A percentile compares a stretch with the other conserved stretches of the same genome.
These are phyloP conservation scores for Sorex fumeus DNA, from an alignment of 2,113 vertebrate genomes.

Conservation along the genomic window DNA sequence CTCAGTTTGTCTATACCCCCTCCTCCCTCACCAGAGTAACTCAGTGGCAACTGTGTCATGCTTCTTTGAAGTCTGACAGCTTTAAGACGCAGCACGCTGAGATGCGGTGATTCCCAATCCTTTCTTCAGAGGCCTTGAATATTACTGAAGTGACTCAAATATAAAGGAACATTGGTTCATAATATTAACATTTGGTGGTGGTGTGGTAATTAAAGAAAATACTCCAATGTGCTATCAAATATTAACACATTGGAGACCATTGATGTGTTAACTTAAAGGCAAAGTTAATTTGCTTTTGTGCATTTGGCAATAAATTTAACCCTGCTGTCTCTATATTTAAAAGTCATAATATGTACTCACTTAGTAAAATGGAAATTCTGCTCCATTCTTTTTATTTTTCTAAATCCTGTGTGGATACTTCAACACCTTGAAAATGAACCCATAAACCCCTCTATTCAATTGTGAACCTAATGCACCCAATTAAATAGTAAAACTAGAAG, in stretches of 20 bases:
- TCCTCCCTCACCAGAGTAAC: neutral
- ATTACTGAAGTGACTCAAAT: neutral
- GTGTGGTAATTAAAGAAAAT: constrained; percentile 25
- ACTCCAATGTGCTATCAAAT: neutral
- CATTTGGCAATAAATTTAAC: neutral
- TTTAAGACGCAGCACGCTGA: neutral
- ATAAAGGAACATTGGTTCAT: constrained; percentile 1
- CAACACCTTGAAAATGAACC: constrained; percentile 62
- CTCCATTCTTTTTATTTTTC: constrained; percentile 31
- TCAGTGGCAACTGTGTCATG: neutral
- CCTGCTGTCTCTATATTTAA: neutral
- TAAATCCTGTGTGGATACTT: constrained; percentile 36
- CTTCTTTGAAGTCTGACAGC: neutral
- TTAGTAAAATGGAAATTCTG: constrained; percentile 25
- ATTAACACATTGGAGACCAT: neutral
- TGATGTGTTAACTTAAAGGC: neutral
- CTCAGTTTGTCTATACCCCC: neutral
- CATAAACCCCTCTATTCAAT: constrained; percentile 45
- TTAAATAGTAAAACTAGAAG: constrained; percentile 49
- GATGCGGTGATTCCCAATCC: neutral
- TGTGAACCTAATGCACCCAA: constrained; percentile 22
- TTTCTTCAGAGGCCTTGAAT: neutral
- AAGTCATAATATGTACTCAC: constrained; percentile 25
- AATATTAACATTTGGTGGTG: constrained; percentile 12
- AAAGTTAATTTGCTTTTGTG: constrained; percentile 70